phyloP scores from a whole-genome alignment of 1,140 invertebrate species.

The Coelopa frigida region DNA sequence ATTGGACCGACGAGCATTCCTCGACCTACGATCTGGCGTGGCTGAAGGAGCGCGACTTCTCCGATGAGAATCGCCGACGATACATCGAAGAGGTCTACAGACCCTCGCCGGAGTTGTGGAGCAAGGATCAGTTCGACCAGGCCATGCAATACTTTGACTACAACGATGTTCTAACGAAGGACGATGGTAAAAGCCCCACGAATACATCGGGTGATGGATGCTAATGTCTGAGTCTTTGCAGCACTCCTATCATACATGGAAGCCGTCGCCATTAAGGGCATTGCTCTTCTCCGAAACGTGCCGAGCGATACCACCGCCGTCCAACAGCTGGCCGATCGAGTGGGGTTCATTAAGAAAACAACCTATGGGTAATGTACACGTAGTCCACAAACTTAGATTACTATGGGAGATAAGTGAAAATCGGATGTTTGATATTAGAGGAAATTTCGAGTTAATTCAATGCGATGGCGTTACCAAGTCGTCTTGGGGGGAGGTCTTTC shows the following conservation, averaged over 20 bases:
- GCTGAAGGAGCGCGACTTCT: constrained; percentile 55
- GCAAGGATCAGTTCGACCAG: constrained; percentile 47
- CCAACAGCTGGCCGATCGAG: constrained; percentile 49
- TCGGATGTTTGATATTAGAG: too few species aligned
- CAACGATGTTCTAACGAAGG: constrained; percentile 46
- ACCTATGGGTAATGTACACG: constrained; percentile 54
- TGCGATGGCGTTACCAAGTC: too few species aligned
- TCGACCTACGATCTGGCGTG: constrained; percentile 47
- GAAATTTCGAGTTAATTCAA: too few species aligned
- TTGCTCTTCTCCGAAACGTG: constrained; percentile 53
- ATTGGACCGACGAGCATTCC: constrained; percentile 55
- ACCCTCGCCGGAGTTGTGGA: constrained; percentile 49
- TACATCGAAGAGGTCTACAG: constrained; percentile 51
- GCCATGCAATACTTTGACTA: constrained; percentile 50
- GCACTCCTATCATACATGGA: constrained; percentile 52
- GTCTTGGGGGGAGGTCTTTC: too few species aligned
- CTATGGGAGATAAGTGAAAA: too few species aligned
- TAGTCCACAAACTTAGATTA: not conserved
- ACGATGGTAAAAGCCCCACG: constrained; percentile 26
- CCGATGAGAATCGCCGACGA: constrained; percentile 43
- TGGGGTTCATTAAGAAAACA: constrained; percentile 59
- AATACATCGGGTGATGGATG: not conserved
- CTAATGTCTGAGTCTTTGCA: constrained; percentile 12
- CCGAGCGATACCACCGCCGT: constrained; percentile 48
- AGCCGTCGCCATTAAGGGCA: constrained; percentile 53